Conservation (phyloP, 1,140 invertebrate species). For the Drosophila lacertosa region DNA sequence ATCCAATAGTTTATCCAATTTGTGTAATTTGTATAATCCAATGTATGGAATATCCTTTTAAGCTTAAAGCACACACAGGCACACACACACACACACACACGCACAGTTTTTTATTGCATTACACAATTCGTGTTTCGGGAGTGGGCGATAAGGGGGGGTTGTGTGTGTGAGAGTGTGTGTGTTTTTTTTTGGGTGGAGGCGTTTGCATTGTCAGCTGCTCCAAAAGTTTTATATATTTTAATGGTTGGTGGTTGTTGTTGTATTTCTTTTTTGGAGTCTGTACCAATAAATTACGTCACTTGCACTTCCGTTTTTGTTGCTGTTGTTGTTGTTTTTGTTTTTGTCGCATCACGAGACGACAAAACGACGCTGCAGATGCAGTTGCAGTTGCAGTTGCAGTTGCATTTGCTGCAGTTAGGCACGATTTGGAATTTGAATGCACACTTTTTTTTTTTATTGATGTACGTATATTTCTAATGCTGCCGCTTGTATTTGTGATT, state of each 20-base stretch:
- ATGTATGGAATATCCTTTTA: slow-evolving; percentile 13
- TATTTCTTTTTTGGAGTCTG: slow-evolving; percentile 55
- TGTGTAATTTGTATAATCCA: slow-evolving; percentile 17
- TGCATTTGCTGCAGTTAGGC: slow-evolving; percentile 62
- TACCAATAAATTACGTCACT: slow-evolving; percentile 75
- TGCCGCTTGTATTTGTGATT: slow-evolving; percentile 26
- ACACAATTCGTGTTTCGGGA: slow-evolving; percentile 52
- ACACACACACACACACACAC: slow-evolving; percentile 34
- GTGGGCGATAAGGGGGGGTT: slow-evolving; percentile 4
- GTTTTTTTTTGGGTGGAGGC: background rate
- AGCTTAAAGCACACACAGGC: slow-evolving; percentile 7
- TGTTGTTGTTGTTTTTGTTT: slow-evolving; percentile 21
- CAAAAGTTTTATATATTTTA: slow-evolving; percentile 27
- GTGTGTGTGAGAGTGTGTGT: slow-evolving; percentile 2
- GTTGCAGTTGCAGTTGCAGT: slow-evolving; percentile 23
- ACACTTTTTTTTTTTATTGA: slow-evolving; percentile 39
- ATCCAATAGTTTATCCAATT: slow-evolving; percentile 71
- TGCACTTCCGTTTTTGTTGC: slow-evolving; percentile 70
- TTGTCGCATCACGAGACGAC: slow-evolving; percentile 3
- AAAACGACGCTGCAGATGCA: background rate
- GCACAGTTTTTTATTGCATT: slow-evolving; percentile 44
- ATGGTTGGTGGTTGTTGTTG: slow-evolving; percentile 18
- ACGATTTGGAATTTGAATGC: slow-evolving; percentile 80
- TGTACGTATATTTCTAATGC: slow-evolving; percentile 6
- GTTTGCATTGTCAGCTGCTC: slow-evolving; percentile 31